A percentile compares a stretch with the other conserved stretches of the same genome.
phyloP scores from a whole-genome alignment of 2,113 vertebrate species.

The Ammospiza nelsoni region DNA sequence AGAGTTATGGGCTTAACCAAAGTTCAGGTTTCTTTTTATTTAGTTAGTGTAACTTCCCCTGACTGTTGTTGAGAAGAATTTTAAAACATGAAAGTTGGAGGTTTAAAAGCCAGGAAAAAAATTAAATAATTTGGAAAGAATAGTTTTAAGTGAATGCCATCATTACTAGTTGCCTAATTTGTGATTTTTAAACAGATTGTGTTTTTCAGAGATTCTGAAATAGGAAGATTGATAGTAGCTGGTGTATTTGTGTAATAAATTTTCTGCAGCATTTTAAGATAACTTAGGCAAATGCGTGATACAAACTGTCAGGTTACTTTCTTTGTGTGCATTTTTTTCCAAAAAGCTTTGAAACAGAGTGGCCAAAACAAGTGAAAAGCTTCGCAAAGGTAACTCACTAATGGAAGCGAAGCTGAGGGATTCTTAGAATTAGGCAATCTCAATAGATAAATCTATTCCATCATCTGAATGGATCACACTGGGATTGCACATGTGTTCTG shows the following conservation, averaged over 20 bases:
- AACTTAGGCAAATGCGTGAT: not conserved
- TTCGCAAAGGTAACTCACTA: not conserved
- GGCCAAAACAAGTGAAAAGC: not conserved
- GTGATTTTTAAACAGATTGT: not conserved
- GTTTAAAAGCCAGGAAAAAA: not conserved
- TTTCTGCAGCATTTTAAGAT: not conserved
- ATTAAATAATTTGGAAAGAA: not conserved
- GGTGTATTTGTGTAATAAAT: not conserved
- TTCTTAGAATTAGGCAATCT: not conserved
- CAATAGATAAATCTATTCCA: not conserved
- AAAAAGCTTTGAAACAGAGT: not conserved
- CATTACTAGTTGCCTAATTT: not conserved
- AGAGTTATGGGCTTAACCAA: not conserved
- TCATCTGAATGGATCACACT: not conserved
- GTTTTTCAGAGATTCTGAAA: not conserved
- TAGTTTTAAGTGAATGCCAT: not conserved
- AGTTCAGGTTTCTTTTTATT: not conserved
- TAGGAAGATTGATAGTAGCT: not conserved
- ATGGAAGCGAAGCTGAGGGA: not conserved
- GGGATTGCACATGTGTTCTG: not conserved
- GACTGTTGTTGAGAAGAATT: not conserved
- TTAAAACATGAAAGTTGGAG: not conserved
- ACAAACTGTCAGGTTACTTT: not conserved
- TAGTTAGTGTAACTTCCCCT: not conserved
- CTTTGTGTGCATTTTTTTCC: not conserved